Base-by-base conservation (phyloP, 2,113 vertebrate species). In the Rhea pennata region DNA sequence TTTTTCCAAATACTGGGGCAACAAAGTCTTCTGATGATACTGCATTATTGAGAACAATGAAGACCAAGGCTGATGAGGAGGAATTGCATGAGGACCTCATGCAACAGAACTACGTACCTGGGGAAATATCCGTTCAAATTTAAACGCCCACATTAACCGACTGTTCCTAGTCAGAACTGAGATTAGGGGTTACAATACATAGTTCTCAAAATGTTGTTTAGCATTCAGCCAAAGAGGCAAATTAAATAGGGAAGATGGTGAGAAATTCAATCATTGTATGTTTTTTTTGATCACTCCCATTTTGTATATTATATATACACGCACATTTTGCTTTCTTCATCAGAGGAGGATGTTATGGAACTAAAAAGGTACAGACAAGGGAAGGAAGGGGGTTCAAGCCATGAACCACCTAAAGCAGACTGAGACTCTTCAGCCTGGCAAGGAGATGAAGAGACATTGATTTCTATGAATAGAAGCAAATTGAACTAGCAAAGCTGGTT, bases 381-480 rank as follows among this genome's bases (percentile, higher is more conserved):
- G 0, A 0, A 0, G 22, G 10, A 40, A 21, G n/a, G 17, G 6
- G 6, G 5, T 22, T 56, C 31, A 23, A 29, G 59, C 23, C 19
- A 54, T 36, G 73, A 48, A 54, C 9, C 12, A 54, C n/a, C n/a
- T 87, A 27, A 76, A 84, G 53, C 36, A 65, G 64, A 15, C 26
- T 48, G 20, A 9, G 29, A 48, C 12, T 70, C 44, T 31, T 69
- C 22, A 84, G 61, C 39, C 23, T 27, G 62, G 53, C 59, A 74
- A 48, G 66, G 27, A 20, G 42, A 39, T 58, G 14, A 70, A 62
- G 11, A 56, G 11, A 84, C 65, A 54, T 76, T 40, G 4, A 29
- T 40, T 76, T 77, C 33, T n/a, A 40, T n/a, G 27, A 23, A 48
- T 48, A 40, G 15, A 48, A 40, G 33, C 22, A n/a, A 48, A 27